Percentiles rank a stretch among this genome's conserved stretches.
phyloP scores from a whole-genome alignment of 2,797 vertebrate genomes.

The Cirrhinus molitorella region DNA sequence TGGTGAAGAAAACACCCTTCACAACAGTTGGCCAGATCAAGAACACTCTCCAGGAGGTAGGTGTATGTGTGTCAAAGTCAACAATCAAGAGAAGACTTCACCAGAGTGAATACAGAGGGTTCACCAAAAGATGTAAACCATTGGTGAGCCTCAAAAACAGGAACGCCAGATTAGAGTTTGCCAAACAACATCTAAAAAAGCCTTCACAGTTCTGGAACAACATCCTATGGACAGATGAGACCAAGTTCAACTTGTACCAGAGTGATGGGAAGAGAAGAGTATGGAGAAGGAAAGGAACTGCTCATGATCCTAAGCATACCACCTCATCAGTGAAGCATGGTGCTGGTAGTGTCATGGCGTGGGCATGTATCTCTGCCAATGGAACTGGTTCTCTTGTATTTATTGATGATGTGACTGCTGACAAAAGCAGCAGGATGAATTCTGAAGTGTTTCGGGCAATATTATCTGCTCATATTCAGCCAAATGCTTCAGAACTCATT shows the following conservation, averaged over 20 bases:
- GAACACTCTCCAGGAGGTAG: constrained; percentile 49
- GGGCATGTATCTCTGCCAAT: constrained; percentile 45
- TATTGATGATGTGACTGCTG: constrained; percentile 52
- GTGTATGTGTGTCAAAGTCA: constrained; percentile 37
- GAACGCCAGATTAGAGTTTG: too few species aligned
- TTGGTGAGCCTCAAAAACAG: too few species aligned
- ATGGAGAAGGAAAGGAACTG: too few species aligned
- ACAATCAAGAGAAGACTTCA: constrained; percentile 30
- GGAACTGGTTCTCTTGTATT: constrained; percentile 47
- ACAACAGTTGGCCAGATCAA: constrained; percentile 51
- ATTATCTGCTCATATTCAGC: constrained; percentile 51
- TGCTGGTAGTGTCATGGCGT: constrained; percentile 38
- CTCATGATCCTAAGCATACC: not conserved
- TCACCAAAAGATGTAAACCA: too few species aligned
- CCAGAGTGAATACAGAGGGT: constrained; percentile 25
- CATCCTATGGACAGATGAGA: too few species aligned
- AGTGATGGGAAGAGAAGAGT: too few species aligned
- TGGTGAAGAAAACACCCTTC: constrained; percentile 54
- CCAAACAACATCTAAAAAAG: too few species aligned
- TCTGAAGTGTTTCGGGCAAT: constrained; percentile 51
- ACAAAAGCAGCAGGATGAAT: constrained; percentile 51
- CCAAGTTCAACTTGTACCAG: too few species aligned
- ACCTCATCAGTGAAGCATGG: constrained; percentile 46
- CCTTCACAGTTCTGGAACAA: not conserved
- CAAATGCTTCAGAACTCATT: constrained; percentile 56